phyloP scores from a whole-genome alignment of 1,140 invertebrate species.

The Drosophila miranda region DNA sequence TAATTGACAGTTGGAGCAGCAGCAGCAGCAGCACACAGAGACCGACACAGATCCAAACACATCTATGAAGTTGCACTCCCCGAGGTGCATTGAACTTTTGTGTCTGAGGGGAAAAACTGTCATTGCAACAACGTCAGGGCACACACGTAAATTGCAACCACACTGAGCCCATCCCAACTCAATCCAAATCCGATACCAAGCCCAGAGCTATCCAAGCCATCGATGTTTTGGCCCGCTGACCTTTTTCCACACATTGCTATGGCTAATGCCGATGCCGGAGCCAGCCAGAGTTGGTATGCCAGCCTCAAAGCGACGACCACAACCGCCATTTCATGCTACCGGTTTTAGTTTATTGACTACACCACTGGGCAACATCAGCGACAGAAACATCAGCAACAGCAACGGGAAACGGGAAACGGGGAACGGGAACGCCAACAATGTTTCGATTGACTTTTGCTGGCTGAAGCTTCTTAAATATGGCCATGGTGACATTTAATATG shows the following conservation, averaged over 20 bases:
- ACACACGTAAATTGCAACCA: slow-evolving; percentile 38
- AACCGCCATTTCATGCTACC: slow-evolving; percentile 73
- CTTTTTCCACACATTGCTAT: slow-evolving; percentile 59
- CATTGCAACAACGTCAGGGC: slow-evolving; percentile 13
- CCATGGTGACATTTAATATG: slow-evolving; percentile 58
- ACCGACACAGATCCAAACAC: neutral
- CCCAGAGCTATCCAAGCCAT: slow-evolving; percentile 29
- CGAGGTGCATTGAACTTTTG: slow-evolving; percentile 61
- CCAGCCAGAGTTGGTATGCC: slow-evolving; percentile 42
- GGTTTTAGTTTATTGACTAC: slow-evolving; percentile 76
- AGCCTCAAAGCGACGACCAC: slow-evolving; percentile 25
- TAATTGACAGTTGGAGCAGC: slow-evolving; percentile 65
- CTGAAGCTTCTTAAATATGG: slow-evolving; percentile 65
- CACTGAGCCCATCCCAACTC: slow-evolving; percentile 26
- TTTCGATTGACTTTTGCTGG: slow-evolving; percentile 57
- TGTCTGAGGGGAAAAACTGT: slow-evolving; percentile 17
- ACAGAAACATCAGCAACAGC: slow-evolving; percentile 14
- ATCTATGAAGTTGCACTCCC: slow-evolving; percentile 7
- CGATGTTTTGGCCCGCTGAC: slow-evolving; percentile 59
- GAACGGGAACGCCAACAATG: slow-evolving; percentile 41
- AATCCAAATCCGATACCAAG: slow-evolving; percentile 25
- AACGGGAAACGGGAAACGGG: slow-evolving; percentile 1
- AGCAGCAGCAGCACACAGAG: slow-evolving; percentile 1
- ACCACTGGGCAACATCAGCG: slow-evolving; percentile 42
- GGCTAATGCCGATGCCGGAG: slow-evolving; percentile 45